Conservation (phyloP, 2,113 vertebrate genomes). For the Notothenia rossii region DNA sequence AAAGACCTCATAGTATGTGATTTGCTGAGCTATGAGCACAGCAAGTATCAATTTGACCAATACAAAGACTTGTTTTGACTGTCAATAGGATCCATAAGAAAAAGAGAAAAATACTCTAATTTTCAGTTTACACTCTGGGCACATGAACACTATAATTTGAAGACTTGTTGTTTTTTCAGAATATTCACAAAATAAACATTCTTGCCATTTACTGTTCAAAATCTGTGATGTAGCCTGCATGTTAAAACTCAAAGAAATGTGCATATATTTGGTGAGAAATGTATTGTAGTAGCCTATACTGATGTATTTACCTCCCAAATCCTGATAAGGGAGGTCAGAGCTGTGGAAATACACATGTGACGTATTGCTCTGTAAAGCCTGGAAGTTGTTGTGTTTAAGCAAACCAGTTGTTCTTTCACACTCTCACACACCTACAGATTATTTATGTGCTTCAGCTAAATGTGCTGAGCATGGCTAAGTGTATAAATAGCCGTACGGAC, state of each 20-base stretch:
- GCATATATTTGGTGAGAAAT: background rate
- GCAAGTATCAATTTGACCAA: background rate
- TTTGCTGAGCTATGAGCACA: background rate
- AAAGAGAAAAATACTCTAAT: background rate
- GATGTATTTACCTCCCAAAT: conserved; percentile 19
- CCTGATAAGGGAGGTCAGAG: background rate
- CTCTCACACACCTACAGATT: conserved; percentile 68
- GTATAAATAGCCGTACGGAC: conserved; percentile 77
- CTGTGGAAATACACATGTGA: background rate
- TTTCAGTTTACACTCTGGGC: background rate
- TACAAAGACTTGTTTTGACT: background rate
- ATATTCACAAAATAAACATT: background rate
- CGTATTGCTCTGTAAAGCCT: conserved; percentile 9
- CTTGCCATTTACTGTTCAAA: background rate
- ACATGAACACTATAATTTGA: background rate
- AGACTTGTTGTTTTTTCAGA: background rate
- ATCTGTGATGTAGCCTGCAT: background rate
- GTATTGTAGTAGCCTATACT: conserved; percentile 10
- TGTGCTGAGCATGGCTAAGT: conserved; percentile 74
- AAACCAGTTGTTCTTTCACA: conserved; percentile 31
- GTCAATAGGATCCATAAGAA: background rate
- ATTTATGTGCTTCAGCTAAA: conserved; percentile 73
- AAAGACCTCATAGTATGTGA: background rate
- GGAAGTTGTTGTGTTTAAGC: conserved; percentile 59
- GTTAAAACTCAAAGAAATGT: background rate